A percentile compares a stretch with the other conserved stretches of the same genome.
Conservation (phyloP, 2,888 invertebrate genomes). For the Oeneis ivallda region DNA sequence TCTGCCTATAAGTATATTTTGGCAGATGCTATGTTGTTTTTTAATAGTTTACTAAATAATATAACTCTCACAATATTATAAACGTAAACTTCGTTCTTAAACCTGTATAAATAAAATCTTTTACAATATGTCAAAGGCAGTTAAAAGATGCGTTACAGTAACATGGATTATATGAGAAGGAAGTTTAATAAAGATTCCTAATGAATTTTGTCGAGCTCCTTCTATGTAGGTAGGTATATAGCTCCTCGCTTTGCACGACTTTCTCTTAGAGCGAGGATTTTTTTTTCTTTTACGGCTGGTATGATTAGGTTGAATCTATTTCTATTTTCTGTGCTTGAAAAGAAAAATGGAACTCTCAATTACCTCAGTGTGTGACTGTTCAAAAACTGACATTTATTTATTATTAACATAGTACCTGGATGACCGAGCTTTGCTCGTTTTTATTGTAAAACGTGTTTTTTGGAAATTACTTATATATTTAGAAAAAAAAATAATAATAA, state of each 20-base stretch:
- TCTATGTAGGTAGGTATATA: too few relatives aligned
- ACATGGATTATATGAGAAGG: slow-evolving; percentile 6
- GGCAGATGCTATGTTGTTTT: too few relatives aligned
- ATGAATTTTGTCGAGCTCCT: slow-evolving; percentile 7
- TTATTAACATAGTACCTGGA: too few relatives aligned
- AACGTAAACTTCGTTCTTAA: neutral
- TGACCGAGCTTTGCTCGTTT: too few relatives aligned
- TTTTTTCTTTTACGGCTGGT: neutral
- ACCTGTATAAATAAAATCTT: slow-evolving; percentile 12
- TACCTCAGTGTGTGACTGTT: too few relatives aligned
- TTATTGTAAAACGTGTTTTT: too few relatives aligned
- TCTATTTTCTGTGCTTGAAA: neutral
- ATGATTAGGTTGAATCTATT: neutral
- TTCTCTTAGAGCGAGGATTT: neutral
- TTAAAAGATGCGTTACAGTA: neutral
- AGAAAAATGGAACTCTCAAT: neutral
- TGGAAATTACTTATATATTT: too few relatives aligned
- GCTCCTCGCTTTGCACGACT: slow-evolving; percentile 1
- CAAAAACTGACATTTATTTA: too few relatives aligned
- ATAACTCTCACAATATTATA: neutral
- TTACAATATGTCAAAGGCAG: neutral
- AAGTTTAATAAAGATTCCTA: slow-evolving; percentile 18
- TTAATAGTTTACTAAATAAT: too few relatives aligned
- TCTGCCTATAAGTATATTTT: too few relatives aligned
- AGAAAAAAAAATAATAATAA: too few relatives aligned